A percentile compares a stretch with the other conserved stretches of the same genome.
These are phyloP conservation scores for Sinhomidia bicolor DNA, from an alignment of 2,888 invertebrate genomes.

Conservation along the genomic window DNA sequence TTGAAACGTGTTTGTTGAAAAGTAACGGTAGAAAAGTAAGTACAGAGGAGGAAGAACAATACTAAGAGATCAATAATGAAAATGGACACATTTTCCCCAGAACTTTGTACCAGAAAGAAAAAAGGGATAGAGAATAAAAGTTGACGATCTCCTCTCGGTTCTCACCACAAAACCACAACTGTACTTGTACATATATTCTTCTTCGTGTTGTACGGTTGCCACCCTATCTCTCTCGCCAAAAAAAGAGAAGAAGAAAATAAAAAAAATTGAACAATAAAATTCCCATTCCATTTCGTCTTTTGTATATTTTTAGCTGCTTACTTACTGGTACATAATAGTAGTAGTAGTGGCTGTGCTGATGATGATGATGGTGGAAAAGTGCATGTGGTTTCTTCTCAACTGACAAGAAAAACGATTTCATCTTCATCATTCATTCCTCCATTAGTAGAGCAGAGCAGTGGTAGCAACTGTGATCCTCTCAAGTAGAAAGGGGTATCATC, in stretches of 20 bases:
- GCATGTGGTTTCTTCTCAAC: conserved; percentile 8
- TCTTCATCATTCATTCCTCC: conserved; percentile 43
- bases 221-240: no score
- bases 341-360: no score
- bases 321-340: no score
- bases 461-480: no score
- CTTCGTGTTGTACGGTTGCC: background rate
- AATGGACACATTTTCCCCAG: conserved; percentile 9
- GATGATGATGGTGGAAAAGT: conserved; percentile 1
- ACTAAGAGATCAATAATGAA: background rate
- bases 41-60: background rate
- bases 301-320: background rate
- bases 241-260: background rate
- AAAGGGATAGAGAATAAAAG: conserved; percentile 22
- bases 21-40: background rate
- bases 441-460: background rate
- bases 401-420: conserved; percentile 48
- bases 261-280: conserved; percentile 10
- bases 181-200: background rate
- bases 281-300: no score
- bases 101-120: conserved; percentile 4
- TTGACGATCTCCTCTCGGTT: conserved; percentile 31
- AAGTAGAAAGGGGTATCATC: background rate
- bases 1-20: no score
- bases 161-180: background rate